Evolutionary conservation across 2,797 vertebrate genomes (phyloP), one percentile per base, ranked within the genome.

Genomic region (Lophura swinhoii): DNA sequence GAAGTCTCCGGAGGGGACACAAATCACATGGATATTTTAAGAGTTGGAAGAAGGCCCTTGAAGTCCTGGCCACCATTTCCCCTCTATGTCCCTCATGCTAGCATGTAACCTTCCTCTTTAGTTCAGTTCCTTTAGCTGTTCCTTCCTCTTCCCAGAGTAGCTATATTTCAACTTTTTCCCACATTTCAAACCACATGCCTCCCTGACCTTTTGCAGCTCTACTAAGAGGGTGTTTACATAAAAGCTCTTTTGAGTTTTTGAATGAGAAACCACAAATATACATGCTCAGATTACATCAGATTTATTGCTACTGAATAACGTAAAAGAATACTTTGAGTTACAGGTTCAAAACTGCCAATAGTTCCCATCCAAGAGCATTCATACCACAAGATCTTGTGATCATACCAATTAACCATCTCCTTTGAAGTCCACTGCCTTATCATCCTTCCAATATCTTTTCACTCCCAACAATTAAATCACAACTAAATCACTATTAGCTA

Each of bases 171-270:
- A 20, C 14, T 79, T 85, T 76, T 93, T 96, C 76, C 74, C 87
- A 90, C 76, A 88, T 92, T 91, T 92, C 71, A 88, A 92, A 91
- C 56, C 83, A 79, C 20, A 15, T 90, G 87, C 60, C 64, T 93
- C 12, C 16, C 90, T 0, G 2, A 93, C 77, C 91, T 95, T 93
- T 95, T 95, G 90, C 62, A 92, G 92, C 68, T 93, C 87, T 91
- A 29, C 69, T 70, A 69, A 96, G 74, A 96, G 83, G 9, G 74
- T 95, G 87, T 94, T 96, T 94, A 91, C 53, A 93, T 78, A 88
- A 93, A 96, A 95, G 91, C 87, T 82, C 89, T 94, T 90, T 66
- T 81, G 91, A 95, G 90, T 91, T 96, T 92, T 94, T 88, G 77
- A 91, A 96, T 69, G 64, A 94, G 83, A 96, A 94, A 91, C 91